Conservation (phyloP, 2,888 invertebrate genomes). For the Ptychoptera albimana region DNA sequence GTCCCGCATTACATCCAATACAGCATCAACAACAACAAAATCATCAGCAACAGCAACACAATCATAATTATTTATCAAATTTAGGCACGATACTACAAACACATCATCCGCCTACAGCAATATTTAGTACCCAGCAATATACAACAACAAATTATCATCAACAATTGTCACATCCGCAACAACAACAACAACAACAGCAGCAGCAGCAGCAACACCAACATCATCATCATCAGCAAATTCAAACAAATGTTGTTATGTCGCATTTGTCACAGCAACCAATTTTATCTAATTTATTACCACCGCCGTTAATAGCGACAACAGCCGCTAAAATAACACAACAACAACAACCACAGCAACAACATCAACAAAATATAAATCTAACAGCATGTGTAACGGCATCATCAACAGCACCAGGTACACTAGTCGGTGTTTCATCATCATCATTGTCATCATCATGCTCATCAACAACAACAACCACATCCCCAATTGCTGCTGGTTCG, state of each 20-base stretch:
- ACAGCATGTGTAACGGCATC: background rate
- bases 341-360: background rate
- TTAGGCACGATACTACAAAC: background rate
- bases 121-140: background rate
- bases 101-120: conserved; percentile 3
- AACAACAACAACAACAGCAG: conserved; percentile 1
- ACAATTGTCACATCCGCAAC: conserved; percentile 4
- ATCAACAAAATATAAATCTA: background rate
- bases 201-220: background rate
- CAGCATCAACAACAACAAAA: conserved; percentile 10
- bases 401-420: conserved; percentile 4
- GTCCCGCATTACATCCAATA: conserved; percentile 26
- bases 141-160: background rate
- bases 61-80: background rate
- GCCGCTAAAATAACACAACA: background rate
- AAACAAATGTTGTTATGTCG: no score
- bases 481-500: background rate
- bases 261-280: no score
- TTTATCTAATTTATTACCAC: background rate
- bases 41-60: conserved; percentile 4
- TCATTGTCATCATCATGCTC: conserved; percentile 15
- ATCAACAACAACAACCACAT: conserved; percentile 17
- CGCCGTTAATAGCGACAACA: background rate
- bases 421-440: conserved; percentile 16
- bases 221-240: background rate